A percentile compares a stretch with the other conserved stretches of the same genome.
Conservation (phyloP, 1,140 invertebrate genomes). For the Diprion similis region DNA sequence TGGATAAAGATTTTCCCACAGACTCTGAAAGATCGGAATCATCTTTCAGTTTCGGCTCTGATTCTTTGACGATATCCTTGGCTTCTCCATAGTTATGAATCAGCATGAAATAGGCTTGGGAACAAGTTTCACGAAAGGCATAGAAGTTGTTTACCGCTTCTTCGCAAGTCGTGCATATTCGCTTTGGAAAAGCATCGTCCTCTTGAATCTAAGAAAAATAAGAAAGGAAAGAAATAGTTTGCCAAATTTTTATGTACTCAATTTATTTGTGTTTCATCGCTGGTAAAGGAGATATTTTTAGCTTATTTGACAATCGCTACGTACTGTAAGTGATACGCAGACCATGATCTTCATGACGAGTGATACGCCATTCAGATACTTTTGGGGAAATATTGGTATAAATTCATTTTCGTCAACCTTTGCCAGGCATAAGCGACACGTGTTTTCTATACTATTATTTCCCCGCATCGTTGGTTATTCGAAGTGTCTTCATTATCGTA, state of each 20-base stretch:
- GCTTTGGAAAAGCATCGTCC: constrained; percentile 19
- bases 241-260: too few species aligned
- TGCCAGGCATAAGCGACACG: constrained; percentile 28
- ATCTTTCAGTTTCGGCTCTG: neutral
- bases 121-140: constrained; percentile 23
- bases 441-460: constrained; percentile 6
- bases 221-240: constrained; percentile 1
- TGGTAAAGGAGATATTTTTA: neutral
- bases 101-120: constrained; percentile 20
- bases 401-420: constrained; percentile 18
- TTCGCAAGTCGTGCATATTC: constrained; percentile 26
- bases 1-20: too few species aligned
- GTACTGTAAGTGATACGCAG: constrained; percentile 29
- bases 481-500: too few species aligned
- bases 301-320: neutral
- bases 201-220: constrained; percentile 26
- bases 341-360: constrained; percentile 28
- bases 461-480: constrained; percentile 9
- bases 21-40: too few species aligned
- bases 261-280: neutral
- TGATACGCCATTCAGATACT: constrained; percentile 7
- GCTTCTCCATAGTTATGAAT: neutral
- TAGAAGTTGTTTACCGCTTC: constrained; percentile 20
- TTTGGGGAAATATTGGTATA: constrained; percentile 16
- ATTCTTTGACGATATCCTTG: neutral